These are phyloP conservation scores for Alces alces DNA, from an alignment of 2,113 vertebrate species.

Conservation along the genomic window DNA sequence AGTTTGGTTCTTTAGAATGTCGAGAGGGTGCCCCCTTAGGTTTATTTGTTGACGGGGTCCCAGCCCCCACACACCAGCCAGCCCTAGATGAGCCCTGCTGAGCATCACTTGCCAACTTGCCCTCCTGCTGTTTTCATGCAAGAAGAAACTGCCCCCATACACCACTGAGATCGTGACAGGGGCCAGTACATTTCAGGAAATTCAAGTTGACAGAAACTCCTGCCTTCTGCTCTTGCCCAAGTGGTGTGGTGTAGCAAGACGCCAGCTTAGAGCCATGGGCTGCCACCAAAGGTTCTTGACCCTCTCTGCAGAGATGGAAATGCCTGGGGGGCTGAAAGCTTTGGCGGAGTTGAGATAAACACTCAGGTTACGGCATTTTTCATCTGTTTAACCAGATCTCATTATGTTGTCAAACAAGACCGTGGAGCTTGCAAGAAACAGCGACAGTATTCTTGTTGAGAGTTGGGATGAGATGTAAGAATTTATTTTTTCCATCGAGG, in stretches of 20 bases:
- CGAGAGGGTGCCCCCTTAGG: neutral
- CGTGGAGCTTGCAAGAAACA: neutral
- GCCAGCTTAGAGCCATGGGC: neutral
- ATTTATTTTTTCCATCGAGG: neutral
- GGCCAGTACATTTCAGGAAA: slow-evolving; percentile 41
- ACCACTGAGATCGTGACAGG: neutral
- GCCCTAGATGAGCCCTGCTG: neutral
- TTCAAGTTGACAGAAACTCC: slow-evolving; percentile 42
- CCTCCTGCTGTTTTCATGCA: neutral
- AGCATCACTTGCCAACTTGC: neutral
- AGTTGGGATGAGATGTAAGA: neutral
- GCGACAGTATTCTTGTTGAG: neutral
- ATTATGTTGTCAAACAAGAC: slow-evolving; percentile 54
- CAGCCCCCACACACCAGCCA: neutral
- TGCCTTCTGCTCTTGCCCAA: slow-evolving; percentile 45
- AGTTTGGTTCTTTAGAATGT: neutral
- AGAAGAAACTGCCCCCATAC: neutral
- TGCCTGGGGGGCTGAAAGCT: neutral
- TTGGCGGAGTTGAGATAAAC: slow-evolving; percentile 52
- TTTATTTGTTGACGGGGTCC: neutral
- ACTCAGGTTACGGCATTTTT: slow-evolving; percentile 49
- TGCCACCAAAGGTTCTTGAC: neutral
- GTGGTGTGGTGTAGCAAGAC: neutral
- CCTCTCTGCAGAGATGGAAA: neutral
- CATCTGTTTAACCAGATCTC: slow-evolving; percentile 43